A percentile compares a stretch with the other conserved stretches of the same genome.
Evolutionary conservation across 2,888 invertebrate species (phyloP).

Genomic region (Uloborus plumipes): DNA sequence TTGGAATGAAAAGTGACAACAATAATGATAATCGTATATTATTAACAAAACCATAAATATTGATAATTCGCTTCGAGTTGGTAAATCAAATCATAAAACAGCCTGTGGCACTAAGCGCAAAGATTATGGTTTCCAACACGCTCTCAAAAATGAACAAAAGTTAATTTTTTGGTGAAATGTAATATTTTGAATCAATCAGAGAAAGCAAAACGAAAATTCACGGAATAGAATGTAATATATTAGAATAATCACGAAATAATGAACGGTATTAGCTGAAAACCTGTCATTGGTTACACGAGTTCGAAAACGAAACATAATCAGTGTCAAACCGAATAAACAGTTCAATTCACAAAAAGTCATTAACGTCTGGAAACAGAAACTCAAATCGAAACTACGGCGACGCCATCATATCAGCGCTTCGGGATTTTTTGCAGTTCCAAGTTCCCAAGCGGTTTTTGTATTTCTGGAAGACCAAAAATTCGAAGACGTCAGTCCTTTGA

Average conservation of each 20-base stretch:
- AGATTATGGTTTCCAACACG: too few species aligned
- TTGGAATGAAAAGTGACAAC: too few species aligned
- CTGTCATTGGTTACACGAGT: constrained; percentile 40
- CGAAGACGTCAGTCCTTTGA: not conserved
- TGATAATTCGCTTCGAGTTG: too few species aligned
- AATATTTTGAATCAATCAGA: too few species aligned
- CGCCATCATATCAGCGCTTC: not conserved
- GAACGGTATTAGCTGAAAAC: constrained; percentile 16
- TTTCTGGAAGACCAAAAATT: constrained; percentile 32
- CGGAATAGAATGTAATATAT: not conserved
- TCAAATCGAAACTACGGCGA: not conserved
- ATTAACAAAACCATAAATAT: too few species aligned
- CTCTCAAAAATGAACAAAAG: too few species aligned
- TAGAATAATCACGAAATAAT: constrained; percentile 6
- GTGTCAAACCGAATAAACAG: not conserved
- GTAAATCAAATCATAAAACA: too few species aligned
- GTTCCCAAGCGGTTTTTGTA: constrained; percentile 17
- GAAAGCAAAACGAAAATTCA: too few species aligned
- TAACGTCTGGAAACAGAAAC: not conserved
- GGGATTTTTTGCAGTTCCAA: constrained; percentile 16
- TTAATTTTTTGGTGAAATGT: too few species aligned
- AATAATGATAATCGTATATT: too few species aligned
- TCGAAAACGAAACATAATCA: constrained; percentile 35
- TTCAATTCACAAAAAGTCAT: not conserved
- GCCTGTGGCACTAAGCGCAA: too few species aligned